Base-by-base conservation (phyloP, 2,113 vertebrate genomes). In the Dipodomys ordii region DNA sequence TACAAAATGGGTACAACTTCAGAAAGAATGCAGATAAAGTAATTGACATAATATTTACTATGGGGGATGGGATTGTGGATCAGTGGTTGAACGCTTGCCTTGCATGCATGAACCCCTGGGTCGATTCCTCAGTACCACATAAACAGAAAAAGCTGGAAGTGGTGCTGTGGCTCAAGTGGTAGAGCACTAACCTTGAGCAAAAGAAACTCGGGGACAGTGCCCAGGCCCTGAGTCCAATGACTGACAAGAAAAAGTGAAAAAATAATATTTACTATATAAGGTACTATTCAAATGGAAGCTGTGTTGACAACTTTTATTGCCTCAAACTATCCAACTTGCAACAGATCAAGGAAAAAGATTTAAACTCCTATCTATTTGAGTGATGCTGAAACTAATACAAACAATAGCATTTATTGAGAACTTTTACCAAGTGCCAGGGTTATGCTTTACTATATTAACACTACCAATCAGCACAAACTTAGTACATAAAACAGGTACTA, bases 1-100 rank as follows among this genome's bases (percentile, higher is more conserved):
- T 87, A 65, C 69, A 90, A 96, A 97, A 90, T 65, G 28, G 23
- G 60, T 84, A 88, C 32, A 94, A 86, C 87, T 87, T 87, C 7
- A 83, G 8, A 89, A 93, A 44, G 20, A 88, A 62, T 82, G 13
- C 35, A 69, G 19, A 81, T 67, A 73, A 91, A 77, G 19, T 67
- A 62, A 7, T 35, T 77, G 81, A 67, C 23, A 60, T 22, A 39
- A 67, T 46, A 5, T 18, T 18, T 82, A 27, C 16, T 39, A 39
- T 39, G 4, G 39, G 39, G 39, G 39, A 39, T 39, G 39, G 39
- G 39, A 39, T 39, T 39, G 39, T 39, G 39, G 39, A 39, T 39
- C 39, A 39, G 39, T 39, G 39, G 39, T 39, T 39, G 39, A 39
- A 39, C 39, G 39, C 39, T 39, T 39, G 39, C 39, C 39, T 39